Evolutionary conservation across 2,113 vertebrate species (phyloP), one percentile per base, ranked within the genome.

Genomic region (Crotalus viridis): DNA sequence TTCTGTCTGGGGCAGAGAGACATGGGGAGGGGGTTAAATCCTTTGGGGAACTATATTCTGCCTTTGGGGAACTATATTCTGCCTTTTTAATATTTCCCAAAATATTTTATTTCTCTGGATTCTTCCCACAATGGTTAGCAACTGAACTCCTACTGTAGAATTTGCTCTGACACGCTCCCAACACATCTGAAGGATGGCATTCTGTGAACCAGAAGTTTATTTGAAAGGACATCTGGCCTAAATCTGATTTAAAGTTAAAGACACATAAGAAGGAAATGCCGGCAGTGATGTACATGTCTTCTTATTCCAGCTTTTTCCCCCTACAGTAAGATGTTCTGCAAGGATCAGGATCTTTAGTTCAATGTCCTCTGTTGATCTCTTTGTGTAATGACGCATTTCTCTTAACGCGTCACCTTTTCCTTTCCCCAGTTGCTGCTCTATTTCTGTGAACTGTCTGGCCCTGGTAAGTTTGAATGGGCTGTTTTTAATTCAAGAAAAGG

Each of bases 361-460:
- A 51, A 19, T 51, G 43, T 64, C 59, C 59, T 51, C 43, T 21
- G 74, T n/a, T 90, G 43, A n/a, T 17, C 8, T 69, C 33, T 52
- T 89, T 9, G 13, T 55, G 48, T 12, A 4, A 43, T 89, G 21
- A 89, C 95, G 90, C 92, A 74, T 0, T 0, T 87, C 94, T 5
- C 69, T 48, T 64, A 17, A 90, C 5, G 17, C 93, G 56, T 91
- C 95, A 94, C 93, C 69, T 26, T 21, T 88, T 69, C 46, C 88
- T 26, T 28, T 54, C 51, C 19, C 28, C 89, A 39, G 33, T 17
- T 21, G 74, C 33, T 21, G 33, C 17, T 48, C 22, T 61, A 64
- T 86, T 90, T 95, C 94, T 94, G 93, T 94, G 94, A 96, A 89
- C 95, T 57, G 19, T 85, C 74, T 57, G 52, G 43, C 8, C 74